Evolutionary conservation across 2,113 vertebrate genomes (phyloP), one percentile per base, ranked within the genome.

Genomic region (Rhynchopsitta pachyrhyncha): DNA sequence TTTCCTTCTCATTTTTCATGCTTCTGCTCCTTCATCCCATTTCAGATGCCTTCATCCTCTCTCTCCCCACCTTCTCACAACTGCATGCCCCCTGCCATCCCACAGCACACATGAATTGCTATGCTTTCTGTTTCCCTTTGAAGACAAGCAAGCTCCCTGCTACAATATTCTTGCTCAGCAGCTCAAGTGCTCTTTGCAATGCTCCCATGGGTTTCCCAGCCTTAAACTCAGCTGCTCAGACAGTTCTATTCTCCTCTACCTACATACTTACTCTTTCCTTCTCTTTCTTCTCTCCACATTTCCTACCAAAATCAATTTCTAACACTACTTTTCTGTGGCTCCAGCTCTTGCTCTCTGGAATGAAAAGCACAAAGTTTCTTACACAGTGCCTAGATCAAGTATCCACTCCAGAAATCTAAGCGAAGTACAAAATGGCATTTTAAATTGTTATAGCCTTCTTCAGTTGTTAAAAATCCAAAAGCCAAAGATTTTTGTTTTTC

Each of bases 41-140:
- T n/a, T 60, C 52, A 50, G 31, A 35, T 35, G 17, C 24, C 37
- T 44, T 31, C 29, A 60, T 14, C 13, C 83, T 70, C 47, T 59
- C n/a, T 46, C 29, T 53, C 35, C n/a, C 18, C 16, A 74, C 5
- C 12, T 15, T 25, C 29, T 57, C 29, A 44, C 28, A 88, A 10
- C 0, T 35, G 52, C 39, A 60, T 13, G 20, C 19, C 16, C 28
- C 8, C 7, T 37, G 6, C 8, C 22, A 10, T 19, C 12, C 9
- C 7, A 25, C 6, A 4, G 28, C 19, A 81, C 15, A 42, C 3
- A 31, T 1, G 7, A 75, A 71, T 33, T 53, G 7, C 55, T 81
- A 31, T 67, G 14, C 10, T 31, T 81, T 63, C 24, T n/a, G 8
- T 22, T 67, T 67, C 8, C 22, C 46, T 52, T 2, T 7, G 41